Evolutionary conservation across 2,113 vertebrate species (phyloP).

Genomic region (Solea senegalensis): DNA sequence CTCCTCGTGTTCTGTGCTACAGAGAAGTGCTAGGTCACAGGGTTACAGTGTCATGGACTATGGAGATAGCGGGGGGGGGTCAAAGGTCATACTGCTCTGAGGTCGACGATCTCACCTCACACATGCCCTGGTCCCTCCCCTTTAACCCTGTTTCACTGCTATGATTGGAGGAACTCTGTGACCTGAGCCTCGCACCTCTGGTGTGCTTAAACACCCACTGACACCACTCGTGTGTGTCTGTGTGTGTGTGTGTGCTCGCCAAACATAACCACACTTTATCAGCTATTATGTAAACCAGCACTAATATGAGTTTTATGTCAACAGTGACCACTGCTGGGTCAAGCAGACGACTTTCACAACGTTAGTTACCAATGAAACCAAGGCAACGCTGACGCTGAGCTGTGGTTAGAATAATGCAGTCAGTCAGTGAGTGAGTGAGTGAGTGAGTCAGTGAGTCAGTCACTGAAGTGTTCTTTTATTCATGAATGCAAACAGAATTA

Average conservation of each 20-base stretch:
- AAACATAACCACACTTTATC: slow-evolving; percentile 62
- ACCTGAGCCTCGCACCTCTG: slow-evolving; percentile 59
- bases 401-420: slow-evolving; percentile 5
- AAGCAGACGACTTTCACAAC: slow-evolving; percentile 29
- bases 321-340: slow-evolving; percentile 52
- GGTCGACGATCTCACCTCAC: slow-evolving; percentile 26
- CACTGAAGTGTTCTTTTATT: neutral
- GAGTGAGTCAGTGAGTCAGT: no score
- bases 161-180: slow-evolving; percentile 56
- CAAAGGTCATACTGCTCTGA: slow-evolving; percentile 59
- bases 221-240: slow-evolving; percentile 10
- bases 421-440: neutral
- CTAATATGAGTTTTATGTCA: slow-evolving; percentile 70
- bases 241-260: slow-evolving; percentile 37
- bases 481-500: slow-evolving; percentile 21
- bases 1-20: slow-evolving; percentile 8
- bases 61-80: slow-evolving; percentile 32
- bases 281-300: slow-evolving; percentile 69
- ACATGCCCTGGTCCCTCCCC: slow-evolving; percentile 19
- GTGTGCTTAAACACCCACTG: slow-evolving; percentile 38
- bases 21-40: slow-evolving; percentile 24
- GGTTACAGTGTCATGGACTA: slow-evolving; percentile 43
- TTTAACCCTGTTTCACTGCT: slow-evolving; percentile 7
- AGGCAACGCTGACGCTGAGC: neutral
- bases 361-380: slow-evolving; percentile 29